Evolutionary conservation across 2,888 invertebrate species (phyloP).

Genomic region (Agelastica alni): DNA sequence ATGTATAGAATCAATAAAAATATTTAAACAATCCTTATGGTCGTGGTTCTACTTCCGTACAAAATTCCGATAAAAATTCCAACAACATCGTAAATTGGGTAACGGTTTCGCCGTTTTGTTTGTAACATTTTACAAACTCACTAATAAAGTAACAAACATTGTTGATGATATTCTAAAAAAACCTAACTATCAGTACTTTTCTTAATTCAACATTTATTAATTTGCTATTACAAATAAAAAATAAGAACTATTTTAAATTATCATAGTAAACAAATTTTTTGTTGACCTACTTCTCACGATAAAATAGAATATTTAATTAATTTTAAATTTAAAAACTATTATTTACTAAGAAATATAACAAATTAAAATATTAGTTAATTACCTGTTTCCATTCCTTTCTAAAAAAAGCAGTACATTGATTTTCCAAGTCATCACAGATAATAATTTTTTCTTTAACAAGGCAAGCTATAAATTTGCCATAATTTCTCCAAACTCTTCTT

Average conservation of each 20-base stretch:
- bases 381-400: constrained; percentile 65
- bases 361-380: too few relatives aligned
- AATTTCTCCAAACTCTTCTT: constrained; percentile 41
- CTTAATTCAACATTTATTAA: too few relatives aligned
- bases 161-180: constrained; percentile 41
- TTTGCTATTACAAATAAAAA: too few relatives aligned
- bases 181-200: too few relatives aligned
- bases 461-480: constrained; percentile 40
- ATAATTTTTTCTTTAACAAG: constrained; percentile 64
- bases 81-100: constrained; percentile 44
- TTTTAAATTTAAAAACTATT: too few relatives aligned
- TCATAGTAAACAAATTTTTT: too few relatives aligned
- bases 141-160: constrained; percentile 43
- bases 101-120: constrained; percentile 29
- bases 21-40: neutral
- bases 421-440: constrained; percentile 65
- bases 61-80: constrained; percentile 48
- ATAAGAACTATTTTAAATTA: too few relatives aligned
- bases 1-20: too few relatives aligned
- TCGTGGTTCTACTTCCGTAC: constrained; percentile 39
- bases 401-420: constrained; percentile 70
- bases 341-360: too few relatives aligned
- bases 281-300: too few relatives aligned
- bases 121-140: constrained; percentile 38
- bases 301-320: too few relatives aligned